A percentile compares a stretch with the other conserved stretches of the same genome.
Evolutionary conservation across 2,888 invertebrate genomes (phyloP).

Genomic region (Eledone cirrhosa): DNA sequence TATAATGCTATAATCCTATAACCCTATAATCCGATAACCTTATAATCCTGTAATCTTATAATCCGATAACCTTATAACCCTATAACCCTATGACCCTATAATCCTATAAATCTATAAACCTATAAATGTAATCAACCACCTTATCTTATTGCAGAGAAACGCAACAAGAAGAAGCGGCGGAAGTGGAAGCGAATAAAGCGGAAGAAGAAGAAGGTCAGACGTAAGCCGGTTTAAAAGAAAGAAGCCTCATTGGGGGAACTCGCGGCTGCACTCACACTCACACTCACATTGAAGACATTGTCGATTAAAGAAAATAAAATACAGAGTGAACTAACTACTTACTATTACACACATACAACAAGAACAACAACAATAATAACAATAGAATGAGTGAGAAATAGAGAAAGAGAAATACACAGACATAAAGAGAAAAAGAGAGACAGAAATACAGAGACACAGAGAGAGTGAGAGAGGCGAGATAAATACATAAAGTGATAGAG

Average conservation of each 20-base stretch:
- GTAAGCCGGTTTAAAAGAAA: background rate
- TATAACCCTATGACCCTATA: no score
- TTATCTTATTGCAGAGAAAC: background rate
- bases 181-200: conserved; percentile 1
- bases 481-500: background rate
- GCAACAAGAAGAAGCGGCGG: conserved; percentile 14
- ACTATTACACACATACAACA: background rate
- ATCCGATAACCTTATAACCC: no score
- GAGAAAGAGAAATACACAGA: background rate
- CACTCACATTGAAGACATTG: background rate
- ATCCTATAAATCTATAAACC: no score
- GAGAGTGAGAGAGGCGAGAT: background rate
- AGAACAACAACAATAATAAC: background rate
- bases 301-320: background rate
- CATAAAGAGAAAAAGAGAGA: background rate
- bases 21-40: no score
- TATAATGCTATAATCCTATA: no score
- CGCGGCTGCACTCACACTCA: no score
- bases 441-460: background rate
- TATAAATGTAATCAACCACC: no score
- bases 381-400: background rate
- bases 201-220: conserved; percentile 8
- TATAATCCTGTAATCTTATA: no score
- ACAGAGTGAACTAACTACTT: background rate
- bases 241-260: no score